A percentile compares a stretch with the other conserved stretches of the same genome.
These are phyloP conservation scores for Cataglyphis hispanica DNA, from an alignment of 1,140 invertebrate species.

Conservation along the genomic window DNA sequence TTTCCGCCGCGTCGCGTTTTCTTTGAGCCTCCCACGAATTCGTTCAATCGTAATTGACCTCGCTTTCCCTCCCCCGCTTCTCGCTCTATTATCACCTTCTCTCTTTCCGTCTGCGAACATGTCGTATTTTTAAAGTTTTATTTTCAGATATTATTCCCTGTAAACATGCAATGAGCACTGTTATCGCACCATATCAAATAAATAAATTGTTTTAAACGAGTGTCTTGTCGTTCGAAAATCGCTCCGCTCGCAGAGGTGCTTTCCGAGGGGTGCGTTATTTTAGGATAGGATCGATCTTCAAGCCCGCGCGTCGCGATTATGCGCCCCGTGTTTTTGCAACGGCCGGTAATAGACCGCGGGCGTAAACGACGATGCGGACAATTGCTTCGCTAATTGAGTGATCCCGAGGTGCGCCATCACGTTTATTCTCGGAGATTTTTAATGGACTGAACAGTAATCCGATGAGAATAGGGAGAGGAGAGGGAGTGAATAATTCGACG, in stretches of 20 bases:
- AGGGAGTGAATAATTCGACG: constrained; percentile 19
- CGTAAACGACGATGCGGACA: constrained; percentile 51
- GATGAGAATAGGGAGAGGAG: not conserved
- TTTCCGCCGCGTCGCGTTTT: constrained; percentile 34
- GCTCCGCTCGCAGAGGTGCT: not conserved
- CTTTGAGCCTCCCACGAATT: constrained; percentile 50
- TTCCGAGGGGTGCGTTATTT: constrained; percentile 17
- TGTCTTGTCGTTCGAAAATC: constrained; percentile 27
- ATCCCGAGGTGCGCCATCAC: constrained; percentile 48
- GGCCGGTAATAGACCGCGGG: constrained; percentile 48
- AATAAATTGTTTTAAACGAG: not conserved
- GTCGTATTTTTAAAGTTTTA: constrained; percentile 48
- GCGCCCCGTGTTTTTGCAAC: constrained; percentile 43
- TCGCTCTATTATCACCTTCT: not conserved
- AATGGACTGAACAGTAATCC: constrained; percentile 46
- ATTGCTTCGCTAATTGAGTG: constrained; percentile 51
- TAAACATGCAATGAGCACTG: not conserved
- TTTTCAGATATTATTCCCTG: not conserved
- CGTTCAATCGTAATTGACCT: constrained; percentile 37
- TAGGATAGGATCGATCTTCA: constrained; percentile 32
- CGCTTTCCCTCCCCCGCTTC: not conserved
- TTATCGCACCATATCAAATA: not conserved
- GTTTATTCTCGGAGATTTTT: constrained; percentile 53
- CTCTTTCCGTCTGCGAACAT: not conserved
- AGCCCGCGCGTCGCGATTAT: constrained; percentile 22